phyloP scores from a whole-genome alignment of 2,797 vertebrate species.

The Scolopax bukidnonensis region DNA sequence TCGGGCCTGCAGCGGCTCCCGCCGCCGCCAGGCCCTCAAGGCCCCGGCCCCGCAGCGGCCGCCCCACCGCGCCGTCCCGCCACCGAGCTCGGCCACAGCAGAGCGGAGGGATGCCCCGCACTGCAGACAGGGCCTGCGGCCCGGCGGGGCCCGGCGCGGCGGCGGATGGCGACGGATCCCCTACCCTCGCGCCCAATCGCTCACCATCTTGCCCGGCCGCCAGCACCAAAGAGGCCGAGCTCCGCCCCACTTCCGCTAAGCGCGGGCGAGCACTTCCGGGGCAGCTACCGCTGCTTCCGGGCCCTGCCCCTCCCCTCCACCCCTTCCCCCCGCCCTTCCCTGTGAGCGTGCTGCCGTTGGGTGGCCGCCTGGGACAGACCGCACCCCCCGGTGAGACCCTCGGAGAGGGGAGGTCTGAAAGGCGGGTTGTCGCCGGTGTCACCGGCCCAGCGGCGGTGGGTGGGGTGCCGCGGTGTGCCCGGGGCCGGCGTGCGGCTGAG shows the following conservation, averaged over 20 bases:
- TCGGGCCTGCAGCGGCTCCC: too few species aligned
- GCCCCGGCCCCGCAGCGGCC: background rate
- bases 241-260: slow-evolving; percentile 66
- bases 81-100: background rate
- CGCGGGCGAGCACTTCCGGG: slow-evolving; percentile 62
- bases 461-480: rapidly evolving
- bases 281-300: background rate
- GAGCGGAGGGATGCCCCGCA: too few species aligned
- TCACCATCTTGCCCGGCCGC: slow-evolving; percentile 84
- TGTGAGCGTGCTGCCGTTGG: too few species aligned
- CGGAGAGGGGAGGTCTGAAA: background rate
- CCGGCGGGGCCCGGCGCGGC: rapidly evolving
- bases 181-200: background rate
- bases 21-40: background rate
- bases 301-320: too few species aligned
- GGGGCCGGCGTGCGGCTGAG: rapidly evolving
- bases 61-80: too few species aligned
- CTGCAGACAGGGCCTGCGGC: rapidly evolving
- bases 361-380: too few species aligned
- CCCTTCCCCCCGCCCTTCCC: too few species aligned
- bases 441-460: rapidly evolving
- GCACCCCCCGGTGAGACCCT: too few species aligned
- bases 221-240: slow-evolving; percentile 81
- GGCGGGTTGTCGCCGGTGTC: too few species aligned
- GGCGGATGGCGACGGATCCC: slow-evolving; percentile 80